These are phyloP conservation scores for Lynx canadensis DNA, from an alignment of 2,113 vertebrate genomes.

Conservation along the genomic window DNA sequence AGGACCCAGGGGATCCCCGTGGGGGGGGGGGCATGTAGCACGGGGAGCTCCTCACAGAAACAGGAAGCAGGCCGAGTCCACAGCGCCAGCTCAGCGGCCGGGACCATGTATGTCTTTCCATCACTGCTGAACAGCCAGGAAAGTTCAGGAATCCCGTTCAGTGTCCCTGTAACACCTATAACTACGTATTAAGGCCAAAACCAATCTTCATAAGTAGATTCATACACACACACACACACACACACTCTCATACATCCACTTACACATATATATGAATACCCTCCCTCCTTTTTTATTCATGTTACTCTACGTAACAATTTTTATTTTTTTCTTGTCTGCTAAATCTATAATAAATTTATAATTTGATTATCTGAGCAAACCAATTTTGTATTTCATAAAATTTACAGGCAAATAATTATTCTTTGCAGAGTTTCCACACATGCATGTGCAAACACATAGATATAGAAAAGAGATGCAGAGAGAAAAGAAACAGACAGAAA, in stretches of 20 bases:
- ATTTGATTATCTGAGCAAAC: background rate
- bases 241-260: background rate
- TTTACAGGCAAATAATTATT: background rate
- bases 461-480: background rate
- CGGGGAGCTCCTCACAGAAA: background rate
- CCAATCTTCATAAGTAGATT: too few relatives aligned
- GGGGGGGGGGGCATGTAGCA: background rate
- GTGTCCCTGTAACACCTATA: too few relatives aligned
- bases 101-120: background rate
- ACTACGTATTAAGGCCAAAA: too few relatives aligned
- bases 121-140: too few relatives aligned
- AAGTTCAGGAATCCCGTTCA: too few relatives aligned
- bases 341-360: background rate
- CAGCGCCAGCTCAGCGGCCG: background rate
- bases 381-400: background rate
- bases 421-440: background rate
- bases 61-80: background rate
- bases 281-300: background rate
- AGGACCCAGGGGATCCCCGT: accelerated
- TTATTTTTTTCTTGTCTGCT: background rate
- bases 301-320: background rate
- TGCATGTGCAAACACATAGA: background rate
- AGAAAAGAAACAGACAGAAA: background rate
- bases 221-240: background rate
- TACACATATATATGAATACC: background rate